These are phyloP conservation scores for Cathartes aura DNA, from an alignment of 2,113 vertebrate genomes.

Conservation along the genomic window DNA sequence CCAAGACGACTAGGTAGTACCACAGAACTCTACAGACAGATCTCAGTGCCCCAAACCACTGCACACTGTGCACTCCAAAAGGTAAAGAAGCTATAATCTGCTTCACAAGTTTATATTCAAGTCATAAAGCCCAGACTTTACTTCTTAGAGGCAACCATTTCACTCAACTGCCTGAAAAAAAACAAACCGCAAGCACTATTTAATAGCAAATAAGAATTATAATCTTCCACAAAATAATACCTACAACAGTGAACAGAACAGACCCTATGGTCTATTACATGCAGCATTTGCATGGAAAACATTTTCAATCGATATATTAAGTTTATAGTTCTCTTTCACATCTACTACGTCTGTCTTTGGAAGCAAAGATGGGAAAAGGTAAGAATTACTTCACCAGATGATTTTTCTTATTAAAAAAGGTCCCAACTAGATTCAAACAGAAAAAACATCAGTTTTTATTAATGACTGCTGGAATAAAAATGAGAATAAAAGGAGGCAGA, in stretches of 20 bases:
- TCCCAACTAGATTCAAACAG: neutral
- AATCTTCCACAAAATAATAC: neutral
- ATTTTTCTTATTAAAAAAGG: neutral
- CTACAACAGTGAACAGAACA: neutral
- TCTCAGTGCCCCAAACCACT: neutral
- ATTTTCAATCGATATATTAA: neutral
- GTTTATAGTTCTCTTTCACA: neutral
- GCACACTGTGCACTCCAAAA: neutral
- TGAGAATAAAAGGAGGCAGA: neutral
- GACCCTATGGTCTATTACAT: neutral
- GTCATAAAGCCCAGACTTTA: neutral
- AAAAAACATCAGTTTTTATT: neutral
- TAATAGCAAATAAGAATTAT: neutral
- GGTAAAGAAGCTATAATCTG: neutral
- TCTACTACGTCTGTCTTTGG: neutral
- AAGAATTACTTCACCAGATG: neutral
- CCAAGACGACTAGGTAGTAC: neutral
- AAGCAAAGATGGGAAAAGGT: neutral
- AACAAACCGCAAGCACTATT: neutral
- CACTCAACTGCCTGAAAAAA: neutral
- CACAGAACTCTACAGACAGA: neutral
- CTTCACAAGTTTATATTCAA: neutral
- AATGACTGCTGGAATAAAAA: neutral
- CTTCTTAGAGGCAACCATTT: neutral
- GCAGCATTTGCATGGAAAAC: neutral